These are phyloP conservation scores for Calcarius lapponicus DNA, from an alignment of 2,797 vertebrate species.

Conservation along the genomic window DNA sequence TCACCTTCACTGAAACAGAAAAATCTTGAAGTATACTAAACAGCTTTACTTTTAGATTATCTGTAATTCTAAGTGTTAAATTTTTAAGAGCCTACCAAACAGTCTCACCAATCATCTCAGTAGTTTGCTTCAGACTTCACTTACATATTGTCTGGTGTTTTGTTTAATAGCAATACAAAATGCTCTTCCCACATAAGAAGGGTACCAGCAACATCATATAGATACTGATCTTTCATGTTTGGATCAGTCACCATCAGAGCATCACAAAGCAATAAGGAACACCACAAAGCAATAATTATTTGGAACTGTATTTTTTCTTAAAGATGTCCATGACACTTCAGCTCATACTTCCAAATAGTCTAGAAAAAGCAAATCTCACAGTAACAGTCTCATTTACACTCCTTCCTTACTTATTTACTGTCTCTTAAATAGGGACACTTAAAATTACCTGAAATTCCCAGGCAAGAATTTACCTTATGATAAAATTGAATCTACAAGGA, in stretches of 20 bases:
- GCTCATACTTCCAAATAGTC: background rate
- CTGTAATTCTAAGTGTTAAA: background rate
- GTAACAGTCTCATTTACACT: background rate
- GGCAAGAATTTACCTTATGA: background rate
- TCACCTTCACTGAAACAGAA: background rate
- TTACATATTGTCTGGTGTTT: background rate
- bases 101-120: background rate
- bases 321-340: background rate
- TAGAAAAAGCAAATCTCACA: background rate
- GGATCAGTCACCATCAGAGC: background rate
- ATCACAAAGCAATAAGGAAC: background rate
- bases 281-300: background rate
- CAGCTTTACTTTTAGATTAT: background rate
- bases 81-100: background rate
- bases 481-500: background rate
- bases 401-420: background rate
- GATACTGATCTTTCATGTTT: background rate
- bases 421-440: background rate
- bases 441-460: background rate
- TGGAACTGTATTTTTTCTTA: background rate
- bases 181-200: background rate
- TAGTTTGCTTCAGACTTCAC: background rate
- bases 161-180: background rate
- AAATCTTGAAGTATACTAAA: background rate
- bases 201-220: background rate